Base-by-base conservation (phyloP, 2,888 invertebrate species). In the Phaedon cochleariae region DNA sequence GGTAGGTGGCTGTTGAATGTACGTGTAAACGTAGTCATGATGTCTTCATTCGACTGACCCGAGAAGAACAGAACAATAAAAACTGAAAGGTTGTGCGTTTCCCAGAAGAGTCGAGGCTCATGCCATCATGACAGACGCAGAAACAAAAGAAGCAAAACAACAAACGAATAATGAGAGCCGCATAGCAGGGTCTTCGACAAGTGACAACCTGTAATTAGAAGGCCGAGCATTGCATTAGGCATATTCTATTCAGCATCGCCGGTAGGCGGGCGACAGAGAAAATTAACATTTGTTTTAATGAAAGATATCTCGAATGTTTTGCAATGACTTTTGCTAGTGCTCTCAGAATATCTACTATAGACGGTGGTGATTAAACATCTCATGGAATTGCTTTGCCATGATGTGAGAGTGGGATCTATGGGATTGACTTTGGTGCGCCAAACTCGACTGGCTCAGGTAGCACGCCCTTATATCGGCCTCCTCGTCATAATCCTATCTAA, bases 121-220 rank as follows among this genome's bases (percentile, higher is more conserved):
- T 48, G 22, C 20, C 48, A 48, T 48, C 48, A 10, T 22, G 51
- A 26, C 51, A 49, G 51, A 49, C 26, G 26, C 20, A 49, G 22
- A 49, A 49, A 49, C 22, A 49, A 26, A 26, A 26, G 51, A 41
- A 41, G 12, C 41, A 41, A 41, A 41, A n/a, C 15, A 41, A 15
- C 41, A 41, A n/a, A 41, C 41, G 41, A 41, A 41, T 75, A 76
- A 77, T 76, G 76, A 75, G 74, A 76, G 73, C 67, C 69, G 41
- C 41, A 57, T 67, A 72, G 74, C 75, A 76, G 71, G 73, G 77
- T 73, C 76, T 73, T 79, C 77, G 76, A 54, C 76, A 78, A 77
- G 79, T 81, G 81, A 81, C 81, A 81, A 80, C 80, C 80, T 65
- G 80, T 78, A 81, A 81, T 81, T 81, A 81, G 76, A 74, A 71